Percentiles rank a stretch among this genome's conserved stretches.
phyloP scores from a whole-genome alignment of 2,888 invertebrate species.

The Pseudococcus jackbeardsleyi region DNA sequence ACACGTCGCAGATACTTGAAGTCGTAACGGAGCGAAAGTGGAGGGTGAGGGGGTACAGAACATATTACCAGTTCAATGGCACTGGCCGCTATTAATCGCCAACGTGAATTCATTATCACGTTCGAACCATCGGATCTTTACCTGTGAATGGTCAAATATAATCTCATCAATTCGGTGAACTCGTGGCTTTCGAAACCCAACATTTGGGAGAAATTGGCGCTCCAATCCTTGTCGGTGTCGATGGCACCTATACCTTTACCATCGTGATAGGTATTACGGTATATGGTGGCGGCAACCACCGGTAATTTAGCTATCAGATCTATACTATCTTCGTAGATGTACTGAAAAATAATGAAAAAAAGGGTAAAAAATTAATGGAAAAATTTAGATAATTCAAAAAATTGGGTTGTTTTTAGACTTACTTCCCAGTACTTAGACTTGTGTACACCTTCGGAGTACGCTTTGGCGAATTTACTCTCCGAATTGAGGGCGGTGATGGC shows the following conservation, averaged over 20 bases:
- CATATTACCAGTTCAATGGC: neutral
- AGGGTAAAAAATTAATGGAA: neutral
- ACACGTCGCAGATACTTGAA: neutral
- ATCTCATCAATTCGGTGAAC: constrained; percentile 91
- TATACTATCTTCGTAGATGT: constrained; percentile 93
- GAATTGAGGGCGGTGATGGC: constrained; percentile 92
- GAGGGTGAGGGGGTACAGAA: neutral
- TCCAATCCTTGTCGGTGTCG: constrained; percentile 92
- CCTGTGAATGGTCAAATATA: constrained; percentile 93
- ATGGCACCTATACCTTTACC: constrained; percentile 90
- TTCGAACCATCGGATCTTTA: constrained; percentile 68
- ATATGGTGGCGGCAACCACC: constrained; percentile 93
- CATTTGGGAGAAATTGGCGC: constrained; percentile 91
- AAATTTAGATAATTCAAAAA: neutral
- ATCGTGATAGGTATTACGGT: constrained; percentile 86
- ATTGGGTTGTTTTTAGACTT: constrained; percentile 64
- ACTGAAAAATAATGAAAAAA: constrained; percentile 70
- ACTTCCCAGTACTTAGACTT: constrained; percentile 93
- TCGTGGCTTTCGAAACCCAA: constrained; percentile 84
- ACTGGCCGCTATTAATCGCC: neutral
- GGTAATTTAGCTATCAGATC: constrained; percentile 95
- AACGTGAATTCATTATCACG: neutral
- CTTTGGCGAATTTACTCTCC: constrained; percentile 92
- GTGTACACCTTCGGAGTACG: constrained; percentile 88
- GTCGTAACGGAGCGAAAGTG: neutral